phyloP scores from a whole-genome alignment of 1,140 invertebrate genomes.

The Drosophila baimaii region DNA sequence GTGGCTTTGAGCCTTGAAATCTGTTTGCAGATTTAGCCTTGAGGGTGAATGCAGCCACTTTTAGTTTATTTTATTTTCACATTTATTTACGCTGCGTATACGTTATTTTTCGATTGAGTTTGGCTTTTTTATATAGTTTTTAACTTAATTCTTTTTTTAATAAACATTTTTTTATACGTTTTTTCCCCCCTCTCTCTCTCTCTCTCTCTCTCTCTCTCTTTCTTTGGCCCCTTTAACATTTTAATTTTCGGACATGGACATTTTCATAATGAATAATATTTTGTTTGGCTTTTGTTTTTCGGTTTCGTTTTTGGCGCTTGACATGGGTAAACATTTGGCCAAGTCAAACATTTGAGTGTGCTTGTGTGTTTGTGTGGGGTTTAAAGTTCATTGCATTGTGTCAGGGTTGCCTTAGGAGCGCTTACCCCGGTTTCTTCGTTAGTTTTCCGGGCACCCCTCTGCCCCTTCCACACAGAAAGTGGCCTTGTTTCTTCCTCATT shows the following conservation, averaged over 20 bases:
- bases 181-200: background rate
- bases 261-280: conserved; percentile 49
- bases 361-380: conserved; percentile 26
- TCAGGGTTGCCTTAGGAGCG: conserved; percentile 26
- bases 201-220: background rate
- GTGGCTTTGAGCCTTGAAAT: background rate
- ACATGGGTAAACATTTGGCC: conserved; percentile 68
- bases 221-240: background rate
- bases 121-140: background rate
- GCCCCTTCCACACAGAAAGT: conserved; percentile 45
- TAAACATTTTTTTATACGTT: too few relatives aligned
- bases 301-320: conserved; percentile 43
- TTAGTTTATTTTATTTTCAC: background rate
- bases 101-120: background rate
- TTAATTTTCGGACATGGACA: conserved; percentile 4
- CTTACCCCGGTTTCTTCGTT: conserved; percentile 4
- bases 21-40: background rate
- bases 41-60: background rate
- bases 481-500: conserved; percentile 56
- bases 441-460: background rate
- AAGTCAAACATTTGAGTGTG: conserved; percentile 40
- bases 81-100: background rate
- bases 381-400: conserved; percentile 73
- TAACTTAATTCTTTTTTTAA: background rate
- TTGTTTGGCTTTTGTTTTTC: conserved; percentile 36